phyloP scores from a whole-genome alignment of 2,888 invertebrate genomes.

The Papilio demoleus region DNA sequence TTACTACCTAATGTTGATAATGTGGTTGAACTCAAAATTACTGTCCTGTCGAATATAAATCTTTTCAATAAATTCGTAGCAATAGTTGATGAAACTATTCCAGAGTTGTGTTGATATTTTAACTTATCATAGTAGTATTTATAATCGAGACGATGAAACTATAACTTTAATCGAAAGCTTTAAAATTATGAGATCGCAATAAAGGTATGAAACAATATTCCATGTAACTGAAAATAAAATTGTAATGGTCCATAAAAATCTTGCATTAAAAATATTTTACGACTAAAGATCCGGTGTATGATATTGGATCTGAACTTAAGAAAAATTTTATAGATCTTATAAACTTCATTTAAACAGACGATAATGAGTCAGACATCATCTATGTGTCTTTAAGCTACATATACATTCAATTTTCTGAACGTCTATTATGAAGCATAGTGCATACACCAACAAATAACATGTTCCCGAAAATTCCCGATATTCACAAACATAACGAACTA shows the following conservation, averaged over 20 bases:
- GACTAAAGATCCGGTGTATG: slow-evolving; percentile 32
- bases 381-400: too few relatives aligned
- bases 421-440: too few relatives aligned
- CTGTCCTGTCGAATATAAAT: not conserved
- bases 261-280: slow-evolving; percentile 32
- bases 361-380: not conserved
- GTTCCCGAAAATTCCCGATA: too few relatives aligned
- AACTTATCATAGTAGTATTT: too few relatives aligned
- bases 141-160: not conserved
- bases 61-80: not conserved
- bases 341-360: not conserved
- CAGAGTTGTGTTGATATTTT: too few relatives aligned
- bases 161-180: not conserved
- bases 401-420: too few relatives aligned
- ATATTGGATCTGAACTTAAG: slow-evolving; percentile 4
- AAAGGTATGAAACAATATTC: slow-evolving; percentile 24
- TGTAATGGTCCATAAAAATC: slow-evolving; percentile 37
- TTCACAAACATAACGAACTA: too few relatives aligned
- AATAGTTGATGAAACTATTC: too few relatives aligned
- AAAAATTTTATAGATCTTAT: slow-evolving; percentile 15
- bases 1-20: not conserved
- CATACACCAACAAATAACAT: too few relatives aligned
- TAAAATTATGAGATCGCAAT: slow-evolving; percentile 7
- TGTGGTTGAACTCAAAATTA: not conserved
- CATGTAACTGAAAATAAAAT: slow-evolving; percentile 36